Percentiles rank a stretch among this genome's conserved stretches.
These are phyloP conservation scores for Amblyopsis hoosieri DNA, from an alignment of 2,797 vertebrate genomes.

Conservation along the genomic window DNA sequence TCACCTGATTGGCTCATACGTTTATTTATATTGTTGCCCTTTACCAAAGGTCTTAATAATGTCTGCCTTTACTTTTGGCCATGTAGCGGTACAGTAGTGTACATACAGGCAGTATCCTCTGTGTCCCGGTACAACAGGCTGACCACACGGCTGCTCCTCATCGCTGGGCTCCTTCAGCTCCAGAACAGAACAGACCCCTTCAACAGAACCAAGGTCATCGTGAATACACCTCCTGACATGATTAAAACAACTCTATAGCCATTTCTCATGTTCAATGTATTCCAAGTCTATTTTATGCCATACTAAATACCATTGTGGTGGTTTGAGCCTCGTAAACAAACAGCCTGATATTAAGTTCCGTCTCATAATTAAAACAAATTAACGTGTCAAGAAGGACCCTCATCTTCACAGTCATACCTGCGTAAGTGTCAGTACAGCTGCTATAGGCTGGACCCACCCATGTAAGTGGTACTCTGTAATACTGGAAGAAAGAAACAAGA, in stretches of 20 bases:
- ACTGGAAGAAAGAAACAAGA: constrained; percentile 40
- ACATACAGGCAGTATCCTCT: constrained; percentile 72
- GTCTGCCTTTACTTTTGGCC: not conserved
- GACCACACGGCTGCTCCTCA: constrained; percentile 69
- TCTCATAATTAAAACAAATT: too few species aligned
- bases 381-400: too few species aligned
- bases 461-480: constrained; percentile 55
- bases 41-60: not conserved
- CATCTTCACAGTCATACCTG: constrained; percentile 38
- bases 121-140: constrained; percentile 33
- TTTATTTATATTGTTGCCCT: too few species aligned
- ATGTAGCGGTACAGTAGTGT: not conserved
- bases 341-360: too few species aligned
- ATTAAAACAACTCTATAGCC: too few species aligned
- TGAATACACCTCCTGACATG: too few species aligned
- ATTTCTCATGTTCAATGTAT: too few species aligned
- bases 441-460: constrained; percentile 41
- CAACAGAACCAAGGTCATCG: not conserved
- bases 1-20: not conserved
- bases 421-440: constrained; percentile 1
- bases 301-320: too few species aligned
- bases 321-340: too few species aligned
- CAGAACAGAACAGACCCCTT: constrained; percentile 69
- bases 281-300: too few species aligned
- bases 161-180: constrained; percentile 61